Evolutionary conservation across 2,113 vertebrate species (phyloP), one percentile per base, ranked within the genome.

Genomic region (Brachyistius frenatus): DNA sequence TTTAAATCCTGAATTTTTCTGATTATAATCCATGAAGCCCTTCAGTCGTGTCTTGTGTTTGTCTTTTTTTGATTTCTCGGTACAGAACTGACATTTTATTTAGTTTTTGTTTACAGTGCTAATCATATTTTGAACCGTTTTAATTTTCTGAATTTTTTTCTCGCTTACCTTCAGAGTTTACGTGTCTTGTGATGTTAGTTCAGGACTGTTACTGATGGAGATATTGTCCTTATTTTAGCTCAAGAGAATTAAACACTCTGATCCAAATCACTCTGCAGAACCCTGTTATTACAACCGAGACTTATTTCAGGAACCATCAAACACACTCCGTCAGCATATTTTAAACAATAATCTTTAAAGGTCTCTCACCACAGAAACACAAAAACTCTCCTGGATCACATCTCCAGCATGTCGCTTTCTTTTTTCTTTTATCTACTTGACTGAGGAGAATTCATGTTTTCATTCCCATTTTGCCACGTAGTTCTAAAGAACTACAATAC

Each of bases 171-270:
- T 80, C 16, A 46, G 7, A 60, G 39, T 73, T 46, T 70, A 58
- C 41, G 5, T 66, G 32, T 53, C 32, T 76, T 39, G 6, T 70
- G 2, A 16, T 72, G 16, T 73, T 64, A 9, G 5, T 47, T 0
- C 11, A 41, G 11, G 36, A 8, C 5, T 4, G 23, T 23, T 32
- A 7, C 7, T 5, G 7, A 23, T 57, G 31, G 61, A 77, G 36
- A 57, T 3, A 5, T 50, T 73, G 47, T 55, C 31, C 53, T 57
- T 56, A 31, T 76, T 88, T 88, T 78, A 78, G 7, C 68, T 88
- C 81, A 86, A 90, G 88, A 87, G 82, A 86, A 90, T 83, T 86
- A 93, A 92, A 89, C 36, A 41, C 84, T 90, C 86, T 87, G 88
- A 88, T 81, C 44, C 64, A 72, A 73, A 78, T 55, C 2, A 35